Base-by-base conservation (phyloP, 1,140 invertebrate genomes). In the Drosophila asahinai region DNA sequence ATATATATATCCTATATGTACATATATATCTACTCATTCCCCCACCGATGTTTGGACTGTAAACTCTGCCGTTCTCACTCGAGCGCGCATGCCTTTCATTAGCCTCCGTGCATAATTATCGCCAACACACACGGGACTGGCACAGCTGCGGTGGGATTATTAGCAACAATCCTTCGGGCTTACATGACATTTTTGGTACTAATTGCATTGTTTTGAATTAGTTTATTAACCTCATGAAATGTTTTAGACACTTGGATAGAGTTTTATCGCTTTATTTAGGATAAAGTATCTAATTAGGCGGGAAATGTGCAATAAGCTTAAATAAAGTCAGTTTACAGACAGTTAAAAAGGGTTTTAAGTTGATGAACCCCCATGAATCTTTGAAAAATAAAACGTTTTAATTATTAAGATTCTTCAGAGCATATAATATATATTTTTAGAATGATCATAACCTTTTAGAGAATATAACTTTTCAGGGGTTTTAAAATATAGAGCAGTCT, bases 41-140 rank as follows among this genome's bases (percentile, higher is more conserved):
- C 19, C 3, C 42, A 38, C 11, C 30, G 25, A 14, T 48, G 40
- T 45, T 38, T 48, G 40, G 17, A 58, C 33, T 72, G 70, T 73
- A 51, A 73, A 70, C 62, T 67, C 62, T 45, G 66, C 38, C 45
- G 38, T 52, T 70, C 66, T 70, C 66, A 33, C 38, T 27, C 38
- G 66, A 70, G 61, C 49, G 66, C 66, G 67, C 67, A 70, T 67
- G 62, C 40, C 71, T 80, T 63, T 71, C 65, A 80, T 82, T 73
- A 76, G 48, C 54, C 36, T 27, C 30, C 36, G 51, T 75, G 66
- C 72, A 84, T 84, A 83, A 83, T 84, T 84, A 81, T 60, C 61
- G 25, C 52, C 12, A 25, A 48, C 42, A 57, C 33, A 61, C 43
- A 47, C 25, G 42, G 57, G 27, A 30, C n/a, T 14, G 17, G 38